Evolutionary conservation across 2,113 vertebrate species (phyloP), one percentile per base, ranked within the genome.

Genomic region (Alexandromys fortis): DNA sequence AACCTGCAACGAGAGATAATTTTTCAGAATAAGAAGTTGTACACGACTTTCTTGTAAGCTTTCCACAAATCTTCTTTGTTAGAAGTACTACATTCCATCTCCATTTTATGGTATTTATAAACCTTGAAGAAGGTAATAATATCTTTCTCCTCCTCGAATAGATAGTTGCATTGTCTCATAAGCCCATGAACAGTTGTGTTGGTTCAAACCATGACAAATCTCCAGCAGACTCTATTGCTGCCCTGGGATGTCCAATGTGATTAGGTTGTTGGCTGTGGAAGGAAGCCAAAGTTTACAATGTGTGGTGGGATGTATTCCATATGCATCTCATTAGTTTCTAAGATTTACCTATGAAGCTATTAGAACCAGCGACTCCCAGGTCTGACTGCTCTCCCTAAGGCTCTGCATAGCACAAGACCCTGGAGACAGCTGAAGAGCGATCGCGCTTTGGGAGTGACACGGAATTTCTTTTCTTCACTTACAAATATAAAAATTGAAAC

Each of bases 321-420:
- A 82, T 96, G 88, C 19, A 91, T 86, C 94, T 92, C 89, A 95
- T 96, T 93, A 93, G 86, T 94, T 90, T 96, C 68, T 8, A 90
- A 86, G 81, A 82, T 82, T 95, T 86, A 93, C 81, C 90, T 75
- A 58, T 26, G 47, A 85, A 83, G 55, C 67, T 92, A 70, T 94
- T 94, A 92, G 86, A 96, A 94, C 30, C 77, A 49, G 9, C 6
- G 87, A 61, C 90, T 95, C 79, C 75, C 35, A 85, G 42, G 70
- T 94, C 93, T 96, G 93, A 97, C 22, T 91, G 70, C 26, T 90
- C 55, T 90, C 89, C 90, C 89, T 63, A 93, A 93, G 67, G 93
- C 78, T 96, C 67, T 45, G 52, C 85, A 67, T 88, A 93, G 42
- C 90, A 52, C 81, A 30, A 89, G 33, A 35, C 26, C 24, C 38